Base-by-base conservation (phyloP, 2,113 vertebrate genomes). In the Cheirogaleus medius region DNA sequence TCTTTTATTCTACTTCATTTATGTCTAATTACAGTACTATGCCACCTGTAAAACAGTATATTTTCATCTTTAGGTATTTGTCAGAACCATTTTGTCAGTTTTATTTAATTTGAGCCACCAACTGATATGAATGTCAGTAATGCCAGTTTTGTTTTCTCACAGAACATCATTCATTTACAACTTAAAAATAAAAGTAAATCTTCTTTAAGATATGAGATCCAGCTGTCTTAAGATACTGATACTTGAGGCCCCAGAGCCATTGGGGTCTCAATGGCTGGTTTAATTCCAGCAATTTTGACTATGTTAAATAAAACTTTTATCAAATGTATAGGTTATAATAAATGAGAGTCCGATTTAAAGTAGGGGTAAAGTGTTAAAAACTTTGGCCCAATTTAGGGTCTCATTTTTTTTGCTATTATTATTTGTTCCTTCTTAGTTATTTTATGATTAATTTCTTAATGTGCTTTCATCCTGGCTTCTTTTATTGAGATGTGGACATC, bases 51-150 rank as follows among this genome's bases (percentile, higher is more conserved):
- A 91, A 82, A 63, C 20, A 29, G 34, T 85, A 0, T 60, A 34
- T 97, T 96, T 95, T 89, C 86, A 88, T 86, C 25, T n/a, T 80
- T 69, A 92, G n/a, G 17, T 86, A 42, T 94, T 95, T 97, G n/a
- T 78, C 37, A 78, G 69, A 82, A 47, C 37, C 21, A 42, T 94
- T 95, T 90, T 66, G 74, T 85, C 90, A 91, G 44, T 87, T 93
- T 88, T 87, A 39, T 63, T 95, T 95, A 47, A 81, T 80, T 90
- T 96, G 68, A 81, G 39, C 81, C 15, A 47, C 37, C 84, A 83
- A 7, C 52, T 66, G 29, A 81, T 63, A 74, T 64, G 47, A 95
- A 56, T 92, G 37, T 93, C 78, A 88, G 25, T 77, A 95, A 74
- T 85, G 32, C 3, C 32, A 73, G 3, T 92, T 94, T 91, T 93